phyloP scores from a whole-genome alignment of 2,888 invertebrate species.

The Chouioia cunea region DNA sequence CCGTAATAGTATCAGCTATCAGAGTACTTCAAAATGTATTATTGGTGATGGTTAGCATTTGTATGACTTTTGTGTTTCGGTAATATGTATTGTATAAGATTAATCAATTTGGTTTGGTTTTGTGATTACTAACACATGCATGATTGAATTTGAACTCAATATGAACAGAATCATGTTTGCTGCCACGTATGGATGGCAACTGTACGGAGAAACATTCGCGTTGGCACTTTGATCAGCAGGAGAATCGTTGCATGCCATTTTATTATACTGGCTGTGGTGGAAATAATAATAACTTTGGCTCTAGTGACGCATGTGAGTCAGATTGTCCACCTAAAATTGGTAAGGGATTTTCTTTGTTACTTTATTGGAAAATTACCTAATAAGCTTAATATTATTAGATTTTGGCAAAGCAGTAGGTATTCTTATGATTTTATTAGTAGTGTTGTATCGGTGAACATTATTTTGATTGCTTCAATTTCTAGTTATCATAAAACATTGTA shows the following conservation, averaged over 20 bases:
- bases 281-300: constrained; percentile 87
- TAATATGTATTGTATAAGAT: constrained; percentile 24
- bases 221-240: constrained; percentile 88
- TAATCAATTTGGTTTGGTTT: constrained; percentile 12
- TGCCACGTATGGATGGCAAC: constrained; percentile 81
- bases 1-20: no score
- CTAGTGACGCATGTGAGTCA: constrained; percentile 79
- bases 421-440: no score
- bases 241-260: constrained; percentile 92
- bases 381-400: no score
- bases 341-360: constrained; percentile 70
- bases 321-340: constrained; percentile 85
- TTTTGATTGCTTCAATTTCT: no score
- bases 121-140: constrained; percentile 59
- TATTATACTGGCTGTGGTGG: constrained; percentile 93
- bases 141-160: constrained; percentile 57
- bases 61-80: no score
- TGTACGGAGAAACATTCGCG: constrained; percentile 82
- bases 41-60: neutral
- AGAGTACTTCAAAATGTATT: neutral
- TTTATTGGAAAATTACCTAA: no score
- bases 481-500: no score
- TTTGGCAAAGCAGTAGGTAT: no score
- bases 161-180: constrained; percentile 80
- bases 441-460: no score